Base-by-base conservation (phyloP, 2,888 invertebrate genomes). In the Erannis defoliaria region DNA sequence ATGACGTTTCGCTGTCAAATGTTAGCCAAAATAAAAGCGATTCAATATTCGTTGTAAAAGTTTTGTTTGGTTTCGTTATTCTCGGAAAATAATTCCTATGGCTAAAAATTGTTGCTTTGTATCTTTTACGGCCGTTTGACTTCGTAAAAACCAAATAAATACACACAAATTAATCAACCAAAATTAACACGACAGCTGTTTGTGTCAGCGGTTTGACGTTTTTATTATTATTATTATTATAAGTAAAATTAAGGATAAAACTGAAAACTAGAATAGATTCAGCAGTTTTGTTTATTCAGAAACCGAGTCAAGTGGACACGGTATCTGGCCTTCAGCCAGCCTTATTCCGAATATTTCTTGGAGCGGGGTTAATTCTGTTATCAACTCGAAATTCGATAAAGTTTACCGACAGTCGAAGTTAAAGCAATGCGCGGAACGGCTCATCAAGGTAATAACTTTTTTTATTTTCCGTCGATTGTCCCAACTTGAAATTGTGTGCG, bases 241-340 rank as follows among this genome's bases (percentile, higher is more conserved):
- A 5, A 56, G 60, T 57, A 56, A 64, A 66, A 43, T 45, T 56
- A 64, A 37, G 55, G 54, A 43, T 42, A 57, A 64, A 64, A 61
- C 58, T 61, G 62, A 64, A 55, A 64, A 53, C 62, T 56, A 58
- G 42, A 62, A 62, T 56, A 63, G 63, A 67, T 64, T 62, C 54
- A 67, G 62, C 42, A 62, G 64, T 64, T 66, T 63, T 59, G 62
- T 66, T 14, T 64, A 66, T 66, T 49, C 61, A 54, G 63, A 67
- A 62, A 56, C 18, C 61, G 56, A 54, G 56, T 62, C 56, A 21
- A 54, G 57, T 59, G 54, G 55, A 62, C 60, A 59, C 49, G 55
- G 55, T 64, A 55, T 63, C 68, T 75, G 75, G 75, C 73, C 67
- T 31, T 54, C 59, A 69, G 75, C 75, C 72, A 75, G 71, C 66